Base-by-base conservation (phyloP, 2,888 invertebrate species). In the Philereme vetulata region DNA sequence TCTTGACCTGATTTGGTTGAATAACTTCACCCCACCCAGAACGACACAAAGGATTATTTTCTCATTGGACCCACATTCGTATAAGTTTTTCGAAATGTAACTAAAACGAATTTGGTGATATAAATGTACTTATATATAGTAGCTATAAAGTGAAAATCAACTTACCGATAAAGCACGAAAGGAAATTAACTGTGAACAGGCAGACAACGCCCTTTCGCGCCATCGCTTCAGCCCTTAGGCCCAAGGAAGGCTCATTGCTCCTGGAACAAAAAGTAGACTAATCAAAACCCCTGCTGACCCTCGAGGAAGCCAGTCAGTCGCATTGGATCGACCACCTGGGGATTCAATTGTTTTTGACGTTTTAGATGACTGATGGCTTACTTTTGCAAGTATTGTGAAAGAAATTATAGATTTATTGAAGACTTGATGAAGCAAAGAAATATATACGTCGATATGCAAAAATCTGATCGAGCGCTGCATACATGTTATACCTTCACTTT, bases 131-230 rank as follows among this genome's bases (percentile, higher is more conserved):
- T 36, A 5, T 36, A 38, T 6, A 38, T 2, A 45, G n/a, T 34
- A 33, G 34, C 4, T 43, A 33, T 4, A 50, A 51, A 51, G 48
- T 43, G 32, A 52, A 61, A 58, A 59, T 34, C 11, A 51, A 81
- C 92, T 90, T 74, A 92, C 92, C 88, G 76, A 88, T 86, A 81
- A 92, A 84, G 74, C 83, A 89, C 62, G 88, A 88, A 72, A 92
- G 85, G 80, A 92, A 91, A 84, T 91, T 86, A 75, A 86, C 86
- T 69, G 88, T 88, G 77, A 92, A 88, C 71, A 92, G 81, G 83
- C 82, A 88, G 73, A 84, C 82, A 68, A 84, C 81, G 65, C 82
- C 73, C 66, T 75, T 75, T 56, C 85, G 84, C 78, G 85, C 85
- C 91, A 91, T 92, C 76, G 74, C 81, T 81, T 74, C 70, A 71